These are phyloP conservation scores for Anser brachyrhynchus DNA, from an alignment of 2,113 vertebrate species.

Conservation along the genomic window DNA sequence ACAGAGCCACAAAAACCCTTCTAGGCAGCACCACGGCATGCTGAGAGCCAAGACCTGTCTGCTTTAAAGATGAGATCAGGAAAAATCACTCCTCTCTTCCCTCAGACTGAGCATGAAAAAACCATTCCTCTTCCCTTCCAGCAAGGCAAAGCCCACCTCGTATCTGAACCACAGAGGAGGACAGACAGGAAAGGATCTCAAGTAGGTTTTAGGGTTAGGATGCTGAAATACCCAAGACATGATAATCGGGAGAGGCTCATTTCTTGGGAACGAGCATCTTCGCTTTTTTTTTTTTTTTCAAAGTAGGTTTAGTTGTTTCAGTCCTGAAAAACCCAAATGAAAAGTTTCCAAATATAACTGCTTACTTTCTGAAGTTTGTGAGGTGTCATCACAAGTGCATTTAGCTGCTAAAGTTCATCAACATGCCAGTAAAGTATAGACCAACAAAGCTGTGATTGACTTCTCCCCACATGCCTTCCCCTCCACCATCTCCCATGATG, in stretches of 20 bases:
- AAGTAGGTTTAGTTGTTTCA: constrained; percentile 56
- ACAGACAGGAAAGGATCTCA: neutral
- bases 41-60: neutral
- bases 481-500: neutral
- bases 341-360: constrained; percentile 52
- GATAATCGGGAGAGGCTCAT: neutral
- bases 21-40: neutral
- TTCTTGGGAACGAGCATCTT: neutral
- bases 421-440: constrained; percentile 52
- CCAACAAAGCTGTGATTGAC: constrained; percentile 40
- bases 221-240: neutral
- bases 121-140: neutral
- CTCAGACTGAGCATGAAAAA: neutral
- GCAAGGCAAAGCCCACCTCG: neutral
- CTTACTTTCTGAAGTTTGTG: constrained; percentile 52
- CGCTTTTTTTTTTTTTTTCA: neutral
- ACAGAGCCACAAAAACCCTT: neutral
- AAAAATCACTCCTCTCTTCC: neutral
- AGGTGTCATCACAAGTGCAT: constrained; percentile 56
- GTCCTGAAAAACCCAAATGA: neutral
- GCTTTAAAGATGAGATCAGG: neutral
- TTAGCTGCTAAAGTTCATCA: constrained; percentile 63
- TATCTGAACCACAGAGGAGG: neutral
- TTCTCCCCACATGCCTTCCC: neutral
- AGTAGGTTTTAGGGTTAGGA: neutral